These are phyloP conservation scores for Eristalinus sepulchralis DNA, from an alignment of 2,888 invertebrate species.

Conservation along the genomic window DNA sequence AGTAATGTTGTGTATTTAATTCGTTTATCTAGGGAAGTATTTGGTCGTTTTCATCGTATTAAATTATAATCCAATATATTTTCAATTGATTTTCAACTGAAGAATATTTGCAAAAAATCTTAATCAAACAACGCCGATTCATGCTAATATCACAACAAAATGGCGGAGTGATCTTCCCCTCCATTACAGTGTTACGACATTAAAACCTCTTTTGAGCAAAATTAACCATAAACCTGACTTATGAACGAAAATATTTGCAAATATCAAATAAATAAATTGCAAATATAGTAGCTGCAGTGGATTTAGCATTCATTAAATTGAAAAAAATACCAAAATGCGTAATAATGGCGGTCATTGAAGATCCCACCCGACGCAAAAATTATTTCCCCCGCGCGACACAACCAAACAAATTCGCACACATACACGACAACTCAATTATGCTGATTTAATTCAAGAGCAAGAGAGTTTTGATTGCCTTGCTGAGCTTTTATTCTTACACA, in stretches of 20 bases:
- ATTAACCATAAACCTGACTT: neutral
- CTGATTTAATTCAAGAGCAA: neutral
- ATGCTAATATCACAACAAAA: constrained; percentile 31
- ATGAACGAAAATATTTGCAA: neutral
- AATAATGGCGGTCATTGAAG: constrained; percentile 63
- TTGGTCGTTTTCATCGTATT: neutral
- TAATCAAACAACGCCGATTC: neutral
- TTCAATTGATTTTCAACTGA: no score
- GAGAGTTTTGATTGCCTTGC: neutral
- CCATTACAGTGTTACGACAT: neutral
- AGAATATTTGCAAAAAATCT: no score
- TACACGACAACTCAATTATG: neutral
- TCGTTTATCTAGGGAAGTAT: no score
- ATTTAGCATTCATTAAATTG: neutral
- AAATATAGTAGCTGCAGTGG: constrained; percentile 7
- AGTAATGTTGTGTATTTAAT: no score
- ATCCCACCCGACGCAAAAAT: constrained; percentile 54
- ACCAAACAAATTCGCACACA: constrained; percentile 17
- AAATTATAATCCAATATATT: neutral
- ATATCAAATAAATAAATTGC: neutral
- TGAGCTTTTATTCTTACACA: constrained; percentile 7
- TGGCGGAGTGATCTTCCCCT: constrained; percentile 54
- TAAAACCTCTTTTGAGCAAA: neutral
- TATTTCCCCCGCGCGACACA: constrained; percentile 28
- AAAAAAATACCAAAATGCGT: constrained; percentile 52